These are phyloP conservation scores for Harlomillsia oculata DNA, from an alignment of 1,140 invertebrate species.

Conservation along the genomic window DNA sequence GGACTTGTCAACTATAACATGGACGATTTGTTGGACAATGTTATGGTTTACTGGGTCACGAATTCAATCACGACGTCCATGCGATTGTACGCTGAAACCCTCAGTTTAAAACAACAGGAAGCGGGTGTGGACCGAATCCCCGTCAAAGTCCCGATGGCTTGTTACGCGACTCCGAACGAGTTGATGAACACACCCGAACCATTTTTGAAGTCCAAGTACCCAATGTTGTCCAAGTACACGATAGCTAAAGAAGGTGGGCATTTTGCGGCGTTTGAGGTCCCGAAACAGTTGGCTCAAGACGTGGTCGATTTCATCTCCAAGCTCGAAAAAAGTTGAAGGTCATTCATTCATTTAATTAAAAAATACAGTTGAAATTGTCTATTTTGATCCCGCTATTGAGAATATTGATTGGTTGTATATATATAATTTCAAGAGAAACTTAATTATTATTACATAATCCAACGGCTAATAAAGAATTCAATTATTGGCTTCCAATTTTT, in stretches of 20 bases:
- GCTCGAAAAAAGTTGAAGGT: not conserved
- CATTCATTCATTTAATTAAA: constrained; percentile 11
- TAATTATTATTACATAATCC: constrained; percentile 39
- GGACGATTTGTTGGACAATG: constrained; percentile 72
- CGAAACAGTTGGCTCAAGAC: not conserved
- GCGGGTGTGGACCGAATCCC: constrained; percentile 3
- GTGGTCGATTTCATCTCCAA: not conserved
- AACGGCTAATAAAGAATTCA: constrained; percentile 38
- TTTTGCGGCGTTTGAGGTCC: constrained; percentile 8
- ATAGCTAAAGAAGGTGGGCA: not conserved
- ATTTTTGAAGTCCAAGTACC: constrained; percentile 1
- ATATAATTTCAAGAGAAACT: constrained; percentile 50
- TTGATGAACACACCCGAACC: constrained; percentile 26
- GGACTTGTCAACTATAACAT: constrained; percentile 54
- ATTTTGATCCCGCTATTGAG: constrained; percentile 45
- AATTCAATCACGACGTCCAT: constrained; percentile 64
- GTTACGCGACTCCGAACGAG: constrained; percentile 41
- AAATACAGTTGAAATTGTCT: constrained; percentile 39
- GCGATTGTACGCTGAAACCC: constrained; percentile 62
- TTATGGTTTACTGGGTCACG: constrained; percentile 79
- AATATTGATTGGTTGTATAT: constrained; percentile 48
- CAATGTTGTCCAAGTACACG: not conserved
- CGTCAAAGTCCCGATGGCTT: not conserved
- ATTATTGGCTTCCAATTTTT: constrained; percentile 45
- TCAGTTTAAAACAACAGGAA: constrained; percentile 39